Evolutionary conservation across 2,113 vertebrate species (phyloP).

Genomic region (Chloebia gouldiae): DNA sequence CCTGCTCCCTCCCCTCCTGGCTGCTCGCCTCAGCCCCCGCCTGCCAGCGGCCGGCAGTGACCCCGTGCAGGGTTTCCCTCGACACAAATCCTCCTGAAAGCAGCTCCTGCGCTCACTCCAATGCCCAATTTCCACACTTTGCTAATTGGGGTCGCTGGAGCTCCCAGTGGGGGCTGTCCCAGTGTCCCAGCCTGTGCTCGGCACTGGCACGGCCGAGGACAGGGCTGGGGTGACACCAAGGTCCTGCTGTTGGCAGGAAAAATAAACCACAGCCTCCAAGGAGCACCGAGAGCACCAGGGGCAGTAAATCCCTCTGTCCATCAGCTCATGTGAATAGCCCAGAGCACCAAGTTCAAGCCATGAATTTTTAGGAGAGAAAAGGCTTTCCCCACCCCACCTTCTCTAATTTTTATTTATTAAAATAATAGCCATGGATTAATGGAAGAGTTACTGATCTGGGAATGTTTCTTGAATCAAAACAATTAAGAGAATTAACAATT

Average conservation of each 20-base stretch:
- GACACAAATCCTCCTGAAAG: not conserved
- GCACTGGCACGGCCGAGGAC: not conserved
- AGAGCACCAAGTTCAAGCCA: not conserved
- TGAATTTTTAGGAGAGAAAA: not conserved
- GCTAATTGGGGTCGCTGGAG: not conserved
- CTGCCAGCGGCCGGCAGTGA: rapidly evolving
- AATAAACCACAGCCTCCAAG: not conserved
- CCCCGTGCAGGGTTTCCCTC: not conserved
- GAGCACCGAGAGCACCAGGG: not conserved
- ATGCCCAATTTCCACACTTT: not conserved
- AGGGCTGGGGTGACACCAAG: not conserved
- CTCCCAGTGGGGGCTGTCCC: not conserved
- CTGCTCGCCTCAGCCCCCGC: rapidly evolving
- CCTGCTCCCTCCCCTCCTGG: not conserved
- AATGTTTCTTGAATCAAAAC: not conserved
- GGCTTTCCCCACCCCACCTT: rapidly evolving
- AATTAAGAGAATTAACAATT: no score
- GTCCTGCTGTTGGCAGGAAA: not conserved
- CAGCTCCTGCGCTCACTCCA: not conserved
- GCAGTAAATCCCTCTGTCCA: not conserved
- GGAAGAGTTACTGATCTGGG: not conserved
- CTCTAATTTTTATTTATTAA: not conserved
- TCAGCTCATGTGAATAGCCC: not conserved
- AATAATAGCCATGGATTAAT: not conserved
- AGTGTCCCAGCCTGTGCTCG: not conserved